These are phyloP conservation scores for Tupaia chinensis DNA, from an alignment of 2,113 vertebrate genomes.

Conservation along the genomic window DNA sequence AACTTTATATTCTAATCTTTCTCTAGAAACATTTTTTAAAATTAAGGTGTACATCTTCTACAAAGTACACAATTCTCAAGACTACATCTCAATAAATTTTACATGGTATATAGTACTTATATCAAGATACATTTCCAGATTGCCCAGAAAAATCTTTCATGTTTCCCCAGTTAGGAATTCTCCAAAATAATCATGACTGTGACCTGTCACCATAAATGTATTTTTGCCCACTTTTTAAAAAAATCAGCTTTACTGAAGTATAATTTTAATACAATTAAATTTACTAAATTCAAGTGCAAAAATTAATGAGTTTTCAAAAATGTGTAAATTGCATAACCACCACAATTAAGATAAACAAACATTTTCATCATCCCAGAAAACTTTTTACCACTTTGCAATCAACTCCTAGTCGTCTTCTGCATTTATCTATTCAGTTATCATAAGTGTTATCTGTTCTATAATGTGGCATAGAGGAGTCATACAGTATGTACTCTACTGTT, in stretches of 20 bases:
- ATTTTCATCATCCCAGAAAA: background rate
- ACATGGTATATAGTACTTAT: background rate
- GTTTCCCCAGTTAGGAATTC: background rate
- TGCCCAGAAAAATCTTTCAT: background rate
- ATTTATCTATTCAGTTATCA: background rate
- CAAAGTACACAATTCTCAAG: background rate
- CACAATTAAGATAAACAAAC: background rate
- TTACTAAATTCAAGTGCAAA: background rate
- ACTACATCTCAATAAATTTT: background rate
- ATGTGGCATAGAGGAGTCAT: background rate
- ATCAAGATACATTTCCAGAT: background rate
- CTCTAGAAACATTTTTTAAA: background rate
- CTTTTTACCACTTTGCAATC: background rate
- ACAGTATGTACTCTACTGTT: background rate
- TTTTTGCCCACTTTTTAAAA: background rate
- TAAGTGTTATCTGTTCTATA: background rate
- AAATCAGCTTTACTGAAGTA: background rate
- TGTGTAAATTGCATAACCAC: background rate
- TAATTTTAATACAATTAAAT: conserved; percentile 10
- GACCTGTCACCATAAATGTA: background rate
- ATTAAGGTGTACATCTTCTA: background rate
- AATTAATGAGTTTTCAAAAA: background rate
- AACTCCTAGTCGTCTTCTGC: background rate
- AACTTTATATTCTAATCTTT: background rate
- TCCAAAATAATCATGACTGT: background rate